Percentiles rank a stretch among this genome's conserved stretches.
Evolutionary conservation across 2,888 invertebrate genomes (phyloP).

Genomic region (Eupithecia vulgata): DNA sequence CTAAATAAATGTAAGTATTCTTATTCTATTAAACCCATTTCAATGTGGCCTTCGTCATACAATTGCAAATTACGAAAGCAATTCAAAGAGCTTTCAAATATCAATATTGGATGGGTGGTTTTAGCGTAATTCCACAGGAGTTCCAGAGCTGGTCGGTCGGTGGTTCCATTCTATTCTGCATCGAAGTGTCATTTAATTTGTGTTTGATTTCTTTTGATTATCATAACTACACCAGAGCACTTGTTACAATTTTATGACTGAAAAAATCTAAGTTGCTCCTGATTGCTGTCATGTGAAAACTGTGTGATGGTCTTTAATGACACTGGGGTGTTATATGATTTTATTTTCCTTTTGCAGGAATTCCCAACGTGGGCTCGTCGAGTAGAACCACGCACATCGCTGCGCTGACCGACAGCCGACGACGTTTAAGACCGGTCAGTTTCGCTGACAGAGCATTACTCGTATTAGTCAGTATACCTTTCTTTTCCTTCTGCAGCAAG

Average conservation of each 20-base stretch:
- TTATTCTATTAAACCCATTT: too few relatives aligned
- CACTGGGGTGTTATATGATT: neutral
- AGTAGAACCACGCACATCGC: slow-evolving; percentile 89
- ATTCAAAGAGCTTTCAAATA: too few relatives aligned
- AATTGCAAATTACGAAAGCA: too few relatives aligned
- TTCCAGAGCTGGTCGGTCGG: too few relatives aligned
- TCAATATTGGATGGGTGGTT: too few relatives aligned
- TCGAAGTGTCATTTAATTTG: neutral
- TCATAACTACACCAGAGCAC: neutral
- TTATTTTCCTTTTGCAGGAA: neutral
- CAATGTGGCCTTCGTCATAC: too few relatives aligned
- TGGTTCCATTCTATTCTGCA: neutral
- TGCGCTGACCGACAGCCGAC: slow-evolving; percentile 72
- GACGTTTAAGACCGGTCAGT: neutral
- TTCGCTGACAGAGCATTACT: neutral
- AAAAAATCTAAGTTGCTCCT: neutral
- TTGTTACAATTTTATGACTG: neutral
- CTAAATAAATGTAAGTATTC: too few relatives aligned
- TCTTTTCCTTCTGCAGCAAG: slow-evolving; percentile 88
- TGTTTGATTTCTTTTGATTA: neutral
- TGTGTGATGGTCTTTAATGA: neutral
- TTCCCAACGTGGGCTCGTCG: slow-evolving; percentile 93
- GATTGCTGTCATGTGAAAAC: neutral
- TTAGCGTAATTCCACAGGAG: too few relatives aligned
- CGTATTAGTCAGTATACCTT: slow-evolving; percentile 61